Base-by-base conservation (phyloP, 1,140 invertebrate genomes). In the Hylaeus anthracinus region DNA sequence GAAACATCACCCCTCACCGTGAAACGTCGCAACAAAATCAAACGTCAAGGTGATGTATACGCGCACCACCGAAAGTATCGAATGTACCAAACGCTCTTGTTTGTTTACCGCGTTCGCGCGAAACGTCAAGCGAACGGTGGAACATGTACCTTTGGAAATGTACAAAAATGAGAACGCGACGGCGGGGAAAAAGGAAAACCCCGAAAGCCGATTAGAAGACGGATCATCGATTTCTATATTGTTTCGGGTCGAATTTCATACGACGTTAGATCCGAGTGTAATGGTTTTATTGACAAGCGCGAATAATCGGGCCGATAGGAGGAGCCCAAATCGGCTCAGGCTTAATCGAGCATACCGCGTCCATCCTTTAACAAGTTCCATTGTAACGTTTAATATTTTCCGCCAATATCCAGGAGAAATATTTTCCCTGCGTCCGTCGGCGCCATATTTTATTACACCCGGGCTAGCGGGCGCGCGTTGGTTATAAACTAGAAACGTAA, bases 261-360 rank as follows among this genome's bases (percentile, higher is more conserved):
- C n/a, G 55, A 58, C 60, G 83, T 85, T 82, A 85, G 76, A 65
- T 61, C 41, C 71, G 51, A 37, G 79, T 63, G 69, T 83, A 85
- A 85, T 64, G 79, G 69, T 74, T 74, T 83, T 58, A 66, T 65
- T 72, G 60, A 81, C 26, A 9, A 51, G 51, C 43, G 60, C 76
- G 80, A 76, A 61, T 74, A 75, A 86, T 86, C 81, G 84, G 26
- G 61, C 58, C n/a, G 67, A 45, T 41, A 82, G 61, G 75, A 83
- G 80, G 80, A 80, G 61, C 76, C 74, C 67, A 86, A 86, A 83
- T 83, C 84, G 84, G 85, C 86, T 86, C 75, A 86, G 79, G 75
- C 81, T 83, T 86, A 86, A 86, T 86, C 81, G 84, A 86, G 80
- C 75, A 67, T 63, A 56, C 63, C 63, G 73, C 72, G 53, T 64